These are phyloP conservation scores for Myotis yumanensis DNA, from an alignment of 2,113 vertebrate genomes.

Conservation along the genomic window DNA sequence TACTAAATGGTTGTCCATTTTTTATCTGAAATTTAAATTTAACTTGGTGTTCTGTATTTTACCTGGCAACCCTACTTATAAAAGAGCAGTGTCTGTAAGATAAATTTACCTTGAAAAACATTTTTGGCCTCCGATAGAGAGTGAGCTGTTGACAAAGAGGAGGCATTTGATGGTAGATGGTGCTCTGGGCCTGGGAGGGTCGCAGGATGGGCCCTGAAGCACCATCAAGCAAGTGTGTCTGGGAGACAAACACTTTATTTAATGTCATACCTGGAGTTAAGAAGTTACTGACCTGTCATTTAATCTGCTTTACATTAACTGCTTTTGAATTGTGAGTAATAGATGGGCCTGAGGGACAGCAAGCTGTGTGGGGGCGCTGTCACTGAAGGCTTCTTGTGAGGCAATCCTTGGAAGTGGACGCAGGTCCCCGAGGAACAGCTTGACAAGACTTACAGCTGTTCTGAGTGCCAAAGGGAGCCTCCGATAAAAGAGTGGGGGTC, in stretches of 20 bases:
- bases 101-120: background rate
- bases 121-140: background rate
- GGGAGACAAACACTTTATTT: conserved; percentile 16
- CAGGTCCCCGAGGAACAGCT: background rate
- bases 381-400: background rate
- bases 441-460: background rate
- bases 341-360: background rate
- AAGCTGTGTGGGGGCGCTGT: background rate
- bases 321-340: conserved; percentile 23
- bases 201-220: background rate
- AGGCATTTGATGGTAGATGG: background rate
- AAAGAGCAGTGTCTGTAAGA: background rate
- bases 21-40: conserved; percentile 47
- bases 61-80: background rate
- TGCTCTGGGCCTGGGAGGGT: background rate
- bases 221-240: background rate
- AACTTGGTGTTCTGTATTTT: background rate
- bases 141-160: background rate
- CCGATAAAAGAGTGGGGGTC: background rate
- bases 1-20: background rate
- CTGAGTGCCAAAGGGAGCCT: background rate
- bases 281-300: conserved; percentile 34
- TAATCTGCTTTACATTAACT: conserved; percentile 41
- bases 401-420: background rate
- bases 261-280: conserved; percentile 23